Conservation (phyloP, 2,888 invertebrate species). For the Plagodis dolabraria region DNA sequence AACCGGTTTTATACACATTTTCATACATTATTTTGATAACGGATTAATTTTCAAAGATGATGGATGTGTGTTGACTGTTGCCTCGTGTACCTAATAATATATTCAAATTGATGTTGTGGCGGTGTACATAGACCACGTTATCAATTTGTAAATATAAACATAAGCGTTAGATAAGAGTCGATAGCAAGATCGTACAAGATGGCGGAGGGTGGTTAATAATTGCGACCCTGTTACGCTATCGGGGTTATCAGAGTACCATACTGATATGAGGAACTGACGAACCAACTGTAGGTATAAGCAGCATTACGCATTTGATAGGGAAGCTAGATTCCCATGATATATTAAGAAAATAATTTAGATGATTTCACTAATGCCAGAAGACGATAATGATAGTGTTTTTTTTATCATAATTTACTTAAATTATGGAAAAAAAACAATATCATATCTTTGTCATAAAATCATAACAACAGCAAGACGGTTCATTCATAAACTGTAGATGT, state of each 20-base stretch:
- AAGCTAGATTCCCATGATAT: slow-evolving; percentile 2
- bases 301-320: slow-evolving; percentile 13
- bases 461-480: no score
- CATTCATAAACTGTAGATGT: no score
- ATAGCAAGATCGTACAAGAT: slow-evolving; percentile 67
- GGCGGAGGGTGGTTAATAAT: slow-evolving; percentile 47
- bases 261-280: slow-evolving; percentile 20
- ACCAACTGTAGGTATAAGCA: slow-evolving; percentile 15
- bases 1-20: not conserved
- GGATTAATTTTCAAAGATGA: slow-evolving; percentile 17
- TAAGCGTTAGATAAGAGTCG: slow-evolving; percentile 56
- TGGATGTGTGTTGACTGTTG: slow-evolving; percentile 35
- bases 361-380: not conserved
- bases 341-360: not conserved
- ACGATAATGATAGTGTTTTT: no score
- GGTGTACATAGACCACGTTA: slow-evolving; percentile 44
- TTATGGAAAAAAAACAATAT: no score
- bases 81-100: slow-evolving; percentile 26
- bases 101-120: slow-evolving; percentile 37
- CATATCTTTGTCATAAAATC: no score
- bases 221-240: slow-evolving; percentile 48
- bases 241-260: slow-evolving; percentile 37
- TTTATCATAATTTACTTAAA: no score
- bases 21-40: slow-evolving; percentile 14
- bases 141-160: slow-evolving; percentile 66